Conservation (phyloP, 1,140 invertebrate genomes). For the Hypothenemus hampei region DNA sequence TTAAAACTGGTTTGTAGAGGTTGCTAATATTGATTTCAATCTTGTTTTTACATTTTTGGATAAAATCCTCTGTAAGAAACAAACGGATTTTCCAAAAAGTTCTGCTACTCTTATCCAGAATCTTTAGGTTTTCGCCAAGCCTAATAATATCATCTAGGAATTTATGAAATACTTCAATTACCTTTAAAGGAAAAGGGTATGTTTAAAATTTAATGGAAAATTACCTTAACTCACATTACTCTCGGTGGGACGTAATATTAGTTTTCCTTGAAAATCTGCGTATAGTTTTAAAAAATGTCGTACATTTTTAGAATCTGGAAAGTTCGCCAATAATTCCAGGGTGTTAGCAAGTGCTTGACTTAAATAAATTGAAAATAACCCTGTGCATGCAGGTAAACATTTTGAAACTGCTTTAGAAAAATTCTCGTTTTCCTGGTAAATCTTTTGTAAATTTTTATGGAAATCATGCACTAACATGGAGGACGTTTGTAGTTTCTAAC, state of each 20-base stretch:
- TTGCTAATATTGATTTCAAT: conserved; percentile 27
- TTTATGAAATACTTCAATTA: conserved; percentile 16
- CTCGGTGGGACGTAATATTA: conserved; percentile 25
- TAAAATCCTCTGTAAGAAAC: conserved; percentile 34
- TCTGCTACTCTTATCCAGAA: conserved; percentile 25
- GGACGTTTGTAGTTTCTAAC: conserved; percentile 34
- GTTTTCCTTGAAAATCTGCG: conserved; percentile 22
- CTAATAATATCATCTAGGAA: conserved; percentile 30
- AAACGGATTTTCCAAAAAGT: conserved; percentile 27
- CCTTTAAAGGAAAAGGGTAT: conserved; percentile 14
- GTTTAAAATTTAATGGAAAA: not conserved
- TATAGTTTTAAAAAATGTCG: conserved; percentile 31
- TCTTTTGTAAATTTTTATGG: conserved; percentile 21
- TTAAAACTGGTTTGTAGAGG: conserved; percentile 28
- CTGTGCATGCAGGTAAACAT: conserved; percentile 29
- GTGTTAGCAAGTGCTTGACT: conserved; percentile 30
- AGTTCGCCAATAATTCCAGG: conserved; percentile 26
- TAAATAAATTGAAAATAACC: conserved; percentile 30
- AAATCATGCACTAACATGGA: conserved; percentile 27
- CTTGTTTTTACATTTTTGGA: conserved; percentile 21
- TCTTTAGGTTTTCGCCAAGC: conserved; percentile 21
- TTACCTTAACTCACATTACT: conserved; percentile 8
- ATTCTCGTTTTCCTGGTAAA: conserved; percentile 21
- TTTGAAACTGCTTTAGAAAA: not conserved
- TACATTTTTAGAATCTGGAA: conserved; percentile 19